Conservation (phyloP, 2,888 invertebrate species). For the Andrena chrysosceles region DNA sequence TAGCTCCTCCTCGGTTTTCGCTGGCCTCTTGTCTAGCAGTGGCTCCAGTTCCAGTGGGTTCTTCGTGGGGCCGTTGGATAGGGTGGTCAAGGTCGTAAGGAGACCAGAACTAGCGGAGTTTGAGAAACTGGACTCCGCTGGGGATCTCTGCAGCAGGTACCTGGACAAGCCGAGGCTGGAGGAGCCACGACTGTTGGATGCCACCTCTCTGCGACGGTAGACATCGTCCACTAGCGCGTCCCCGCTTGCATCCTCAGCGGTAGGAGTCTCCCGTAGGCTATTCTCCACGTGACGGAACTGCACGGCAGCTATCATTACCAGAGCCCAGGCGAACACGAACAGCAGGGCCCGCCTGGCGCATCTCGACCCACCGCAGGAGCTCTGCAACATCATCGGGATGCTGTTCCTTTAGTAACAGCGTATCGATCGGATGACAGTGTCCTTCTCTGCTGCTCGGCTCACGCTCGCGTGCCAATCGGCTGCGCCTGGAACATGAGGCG, state of each 20-base stretch:
- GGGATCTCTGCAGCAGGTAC: constrained; percentile 86
- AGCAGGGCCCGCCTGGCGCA: constrained; percentile 85
- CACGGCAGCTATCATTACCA: constrained; percentile 84
- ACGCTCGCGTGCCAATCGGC: constrained; percentile 21
- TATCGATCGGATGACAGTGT: constrained; percentile 18
- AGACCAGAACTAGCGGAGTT: constrained; percentile 65
- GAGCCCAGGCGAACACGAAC: constrained; percentile 85
- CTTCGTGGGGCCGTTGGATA: constrained; percentile 84
- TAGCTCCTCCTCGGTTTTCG: constrained; percentile 90
- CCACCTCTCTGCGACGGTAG: constrained; percentile 35
- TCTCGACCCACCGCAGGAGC: constrained; percentile 80
- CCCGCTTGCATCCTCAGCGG: constrained; percentile 64
- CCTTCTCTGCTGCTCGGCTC: constrained; percentile 18
- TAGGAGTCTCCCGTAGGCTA: constrained; percentile 68
- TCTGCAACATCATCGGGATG: constrained; percentile 72
- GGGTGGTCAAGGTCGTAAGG: constrained; percentile 70
- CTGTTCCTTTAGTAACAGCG: constrained; percentile 25
- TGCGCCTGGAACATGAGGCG: constrained; percentile 40
- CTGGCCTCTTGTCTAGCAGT: constrained; percentile 87
- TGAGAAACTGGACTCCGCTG: constrained; percentile 70
- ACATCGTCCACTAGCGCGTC: constrained; percentile 51
- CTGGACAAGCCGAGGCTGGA: constrained; percentile 84
- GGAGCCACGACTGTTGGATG: constrained; percentile 75
- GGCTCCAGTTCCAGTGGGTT: constrained; percentile 86
- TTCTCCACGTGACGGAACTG: constrained; percentile 83